Conservation (phyloP, 2,888 invertebrate genomes). For the Furcula furcula region DNA sequence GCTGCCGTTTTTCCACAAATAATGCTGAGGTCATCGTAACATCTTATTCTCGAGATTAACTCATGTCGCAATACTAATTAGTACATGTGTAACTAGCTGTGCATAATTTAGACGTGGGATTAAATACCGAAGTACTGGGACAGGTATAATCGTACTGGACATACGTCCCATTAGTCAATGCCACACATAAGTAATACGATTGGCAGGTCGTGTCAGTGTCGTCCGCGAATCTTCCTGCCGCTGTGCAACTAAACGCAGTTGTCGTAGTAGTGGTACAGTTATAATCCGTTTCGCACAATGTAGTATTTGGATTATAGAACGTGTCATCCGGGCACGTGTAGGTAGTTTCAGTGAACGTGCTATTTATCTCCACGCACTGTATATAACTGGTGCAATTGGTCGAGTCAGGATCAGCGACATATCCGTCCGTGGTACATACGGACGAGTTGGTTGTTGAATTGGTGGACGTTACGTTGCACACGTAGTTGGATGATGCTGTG, state of each 20-base stretch:
- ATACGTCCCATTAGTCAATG: conserved; percentile 41
- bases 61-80: no score
- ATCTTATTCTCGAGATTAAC: no score
- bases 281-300: conserved; percentile 57
- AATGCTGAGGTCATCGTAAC: no score
- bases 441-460: conserved; percentile 27
- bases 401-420: conserved; percentile 48
- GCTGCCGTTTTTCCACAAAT: no score
- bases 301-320: conserved; percentile 55
- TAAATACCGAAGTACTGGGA: conserved; percentile 63
- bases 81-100: conserved; percentile 62
- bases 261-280: conserved; percentile 36
- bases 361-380: conserved; percentile 52
- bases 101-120: conserved; percentile 52
- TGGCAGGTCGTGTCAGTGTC: conserved; percentile 59
- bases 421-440: conserved; percentile 56
- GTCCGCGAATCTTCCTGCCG: conserved; percentile 64
- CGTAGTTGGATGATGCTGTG: conserved; percentile 51
- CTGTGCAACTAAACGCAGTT: conserved; percentile 47
- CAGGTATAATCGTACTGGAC: conserved; percentile 60
- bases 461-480: conserved; percentile 41
- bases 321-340: conserved; percentile 52
- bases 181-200: conserved; percentile 62
- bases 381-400: conserved; percentile 59
- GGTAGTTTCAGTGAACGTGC: conserved; percentile 45